Conservation (phyloP, 2,113 vertebrate species). For the Nothocercus nigrocapillus region DNA sequence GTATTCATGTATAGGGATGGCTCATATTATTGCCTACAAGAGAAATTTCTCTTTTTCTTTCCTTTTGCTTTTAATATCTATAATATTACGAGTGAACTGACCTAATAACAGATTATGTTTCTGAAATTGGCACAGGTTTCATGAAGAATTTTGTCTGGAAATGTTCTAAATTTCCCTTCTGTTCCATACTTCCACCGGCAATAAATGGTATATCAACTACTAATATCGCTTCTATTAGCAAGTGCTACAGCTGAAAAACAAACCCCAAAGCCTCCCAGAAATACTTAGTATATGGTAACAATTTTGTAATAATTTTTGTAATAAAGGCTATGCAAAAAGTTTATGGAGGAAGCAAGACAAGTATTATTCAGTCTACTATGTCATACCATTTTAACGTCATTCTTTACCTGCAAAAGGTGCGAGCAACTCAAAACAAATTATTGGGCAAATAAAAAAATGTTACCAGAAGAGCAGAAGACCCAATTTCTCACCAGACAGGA, state of each 20-base stretch:
- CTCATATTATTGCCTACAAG: not conserved
- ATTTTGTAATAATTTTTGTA: not conserved
- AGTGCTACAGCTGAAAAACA: not conserved
- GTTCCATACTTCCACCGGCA: not conserved
- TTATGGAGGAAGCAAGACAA: slow-evolving; percentile 5
- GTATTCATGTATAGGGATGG: not conserved
- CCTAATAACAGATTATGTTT: not conserved
- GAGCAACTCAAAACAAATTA: slow-evolving; percentile 11
- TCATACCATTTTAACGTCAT: slow-evolving; percentile 37
- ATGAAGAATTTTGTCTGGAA: not conserved
- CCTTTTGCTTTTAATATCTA: not conserved
- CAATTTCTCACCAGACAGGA: not conserved
- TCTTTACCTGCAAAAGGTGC: slow-evolving; percentile 60
- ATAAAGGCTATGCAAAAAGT: not conserved
- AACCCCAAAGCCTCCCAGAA: not conserved
- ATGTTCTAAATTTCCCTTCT: not conserved
- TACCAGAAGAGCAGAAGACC: not conserved
- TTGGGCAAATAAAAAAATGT: not conserved
- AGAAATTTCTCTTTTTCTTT: not conserved
- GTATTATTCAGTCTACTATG: slow-evolving; percentile 8
- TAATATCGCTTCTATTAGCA: not conserved
- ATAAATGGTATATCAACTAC: not conserved
- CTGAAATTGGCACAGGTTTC: not conserved
- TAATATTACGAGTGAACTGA: not conserved
- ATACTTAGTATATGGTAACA: not conserved